Conservation (phyloP, 2,113 vertebrate species). For the Brachyistius frenatus region DNA sequence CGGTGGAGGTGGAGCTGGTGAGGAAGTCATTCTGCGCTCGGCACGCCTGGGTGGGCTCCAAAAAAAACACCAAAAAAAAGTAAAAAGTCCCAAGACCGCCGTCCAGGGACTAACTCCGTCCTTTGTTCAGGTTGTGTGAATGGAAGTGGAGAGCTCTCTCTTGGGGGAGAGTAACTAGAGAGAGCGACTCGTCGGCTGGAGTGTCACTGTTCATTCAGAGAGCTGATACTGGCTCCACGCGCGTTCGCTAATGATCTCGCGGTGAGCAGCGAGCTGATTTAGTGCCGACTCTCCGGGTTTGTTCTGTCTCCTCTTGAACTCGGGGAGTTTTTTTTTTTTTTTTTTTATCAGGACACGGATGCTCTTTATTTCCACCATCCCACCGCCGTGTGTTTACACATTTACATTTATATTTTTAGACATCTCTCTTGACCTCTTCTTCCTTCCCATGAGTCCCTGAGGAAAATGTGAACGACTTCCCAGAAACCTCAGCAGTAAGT, state of each 20-base stretch:
- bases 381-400: background rate
- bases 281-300: slow-evolving; percentile 20
- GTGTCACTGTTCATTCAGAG: slow-evolving; percentile 55
- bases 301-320: slow-evolving; percentile 25
- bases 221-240: slow-evolving; percentile 42
- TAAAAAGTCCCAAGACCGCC: slow-evolving; percentile 38
- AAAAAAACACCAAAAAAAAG: background rate
- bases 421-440: background rate
- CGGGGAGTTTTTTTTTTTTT: background rate
- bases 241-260: slow-evolving; percentile 66
- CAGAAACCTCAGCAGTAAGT: too few species aligned
- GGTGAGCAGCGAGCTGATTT: slow-evolving; percentile 55
- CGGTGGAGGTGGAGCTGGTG: slow-evolving; percentile 39
- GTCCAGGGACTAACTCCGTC: slow-evolving; percentile 63
- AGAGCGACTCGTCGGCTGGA: slow-evolving; percentile 47
- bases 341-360: background rate
- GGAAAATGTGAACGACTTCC: too few species aligned
- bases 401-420: background rate
- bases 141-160: slow-evolving; percentile 46
- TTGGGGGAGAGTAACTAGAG: slow-evolving; percentile 49
- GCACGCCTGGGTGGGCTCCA: slow-evolving; percentile 20
- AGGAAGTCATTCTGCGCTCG: slow-evolving; percentile 57
- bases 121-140: slow-evolving; percentile 66
- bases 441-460: too few species aligned
- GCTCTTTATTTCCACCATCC: background rate